Evolutionary conservation across 2,888 invertebrate species (phyloP).

Genomic region (Cerceris rybyensis): DNA sequence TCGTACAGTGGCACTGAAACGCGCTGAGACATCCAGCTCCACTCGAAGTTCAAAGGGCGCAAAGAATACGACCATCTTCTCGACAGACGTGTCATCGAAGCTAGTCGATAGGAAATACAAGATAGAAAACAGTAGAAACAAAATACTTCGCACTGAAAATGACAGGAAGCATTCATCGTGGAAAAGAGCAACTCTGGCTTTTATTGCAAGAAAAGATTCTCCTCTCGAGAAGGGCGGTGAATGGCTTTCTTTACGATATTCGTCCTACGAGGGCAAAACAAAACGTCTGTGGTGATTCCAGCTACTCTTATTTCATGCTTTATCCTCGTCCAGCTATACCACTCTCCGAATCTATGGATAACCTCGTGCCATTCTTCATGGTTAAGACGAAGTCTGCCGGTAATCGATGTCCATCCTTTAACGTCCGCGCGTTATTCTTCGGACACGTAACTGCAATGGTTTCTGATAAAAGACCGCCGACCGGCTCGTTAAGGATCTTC

Average conservation of each 20-base stretch:
- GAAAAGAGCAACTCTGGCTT: slow-evolving; percentile 10
- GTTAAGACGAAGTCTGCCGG: slow-evolving; percentile 37
- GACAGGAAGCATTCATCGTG: neutral
- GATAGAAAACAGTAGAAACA: too few species aligned
- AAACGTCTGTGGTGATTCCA: neutral
- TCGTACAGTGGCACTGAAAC: too few species aligned
- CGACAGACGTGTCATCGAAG: too few species aligned
- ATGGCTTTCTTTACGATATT: neutral
- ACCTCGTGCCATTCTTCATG: slow-evolving; percentile 49
- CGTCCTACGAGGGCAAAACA: slow-evolving; percentile 19
- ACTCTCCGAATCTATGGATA: slow-evolving; percentile 10
- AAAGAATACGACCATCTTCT: neutral
- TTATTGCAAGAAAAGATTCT: slow-evolving; percentile 20
- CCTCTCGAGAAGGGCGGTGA: slow-evolving; percentile 5
- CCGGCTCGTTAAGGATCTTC: neutral
- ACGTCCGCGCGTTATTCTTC: slow-evolving; percentile 25
- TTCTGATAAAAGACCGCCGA: slow-evolving; percentile 27
- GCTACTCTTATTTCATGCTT: slow-evolving; percentile 26
- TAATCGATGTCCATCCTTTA: slow-evolving; percentile 53
- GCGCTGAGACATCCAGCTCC: neutral
- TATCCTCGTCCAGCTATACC: slow-evolving; percentile 33
- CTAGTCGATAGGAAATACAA: too few species aligned
- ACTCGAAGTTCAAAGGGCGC: neutral
- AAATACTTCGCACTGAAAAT: neutral
- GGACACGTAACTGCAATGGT: slow-evolving; percentile 26